Evolutionary conservation across 2,113 vertebrate genomes (phyloP).

Genomic region (Ranitomeya variabilis): DNA sequence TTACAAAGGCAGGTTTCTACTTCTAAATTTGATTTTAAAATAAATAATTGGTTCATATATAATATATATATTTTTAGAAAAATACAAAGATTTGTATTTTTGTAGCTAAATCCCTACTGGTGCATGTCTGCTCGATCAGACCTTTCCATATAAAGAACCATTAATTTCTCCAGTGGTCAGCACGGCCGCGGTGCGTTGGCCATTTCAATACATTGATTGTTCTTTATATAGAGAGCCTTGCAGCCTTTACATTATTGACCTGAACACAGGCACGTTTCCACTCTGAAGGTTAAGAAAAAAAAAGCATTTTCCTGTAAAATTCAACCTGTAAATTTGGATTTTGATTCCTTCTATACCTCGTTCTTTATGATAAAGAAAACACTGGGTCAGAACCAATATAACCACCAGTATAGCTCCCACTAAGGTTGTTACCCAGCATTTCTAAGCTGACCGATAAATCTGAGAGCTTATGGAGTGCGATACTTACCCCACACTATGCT

Average conservation of each 20-base stretch:
- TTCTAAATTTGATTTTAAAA: no score
- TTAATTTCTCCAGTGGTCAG: slow-evolving; percentile 6
- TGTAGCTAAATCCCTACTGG: neutral
- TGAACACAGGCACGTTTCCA: neutral
- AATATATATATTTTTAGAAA: neutral
- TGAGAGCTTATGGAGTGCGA: no score
- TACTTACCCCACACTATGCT: no score
- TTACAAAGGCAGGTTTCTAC: no score
- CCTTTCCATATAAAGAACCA: neutral
- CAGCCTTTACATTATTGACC: neutral
- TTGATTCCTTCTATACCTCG: neutral
- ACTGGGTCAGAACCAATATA: neutral
- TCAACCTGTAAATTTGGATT: neutral
- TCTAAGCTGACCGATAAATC: neutral
- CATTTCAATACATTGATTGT: slow-evolving; percentile 22
- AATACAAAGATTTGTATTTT: no score
- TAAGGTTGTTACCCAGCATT: neutral
- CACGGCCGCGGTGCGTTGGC: neutral
- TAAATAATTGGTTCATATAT: neutral
- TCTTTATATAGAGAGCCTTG: neutral
- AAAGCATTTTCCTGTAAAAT: neutral
- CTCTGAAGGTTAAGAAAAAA: neutral
- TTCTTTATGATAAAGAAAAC: neutral
- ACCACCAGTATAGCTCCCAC: neutral
- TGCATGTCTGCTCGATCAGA: neutral